A percentile compares a stretch with the other conserved stretches of the same genome.
These are phyloP conservation scores for Typhlichthys subterraneus DNA, from an alignment of 2,797 vertebrate genomes.

Conservation along the genomic window DNA sequence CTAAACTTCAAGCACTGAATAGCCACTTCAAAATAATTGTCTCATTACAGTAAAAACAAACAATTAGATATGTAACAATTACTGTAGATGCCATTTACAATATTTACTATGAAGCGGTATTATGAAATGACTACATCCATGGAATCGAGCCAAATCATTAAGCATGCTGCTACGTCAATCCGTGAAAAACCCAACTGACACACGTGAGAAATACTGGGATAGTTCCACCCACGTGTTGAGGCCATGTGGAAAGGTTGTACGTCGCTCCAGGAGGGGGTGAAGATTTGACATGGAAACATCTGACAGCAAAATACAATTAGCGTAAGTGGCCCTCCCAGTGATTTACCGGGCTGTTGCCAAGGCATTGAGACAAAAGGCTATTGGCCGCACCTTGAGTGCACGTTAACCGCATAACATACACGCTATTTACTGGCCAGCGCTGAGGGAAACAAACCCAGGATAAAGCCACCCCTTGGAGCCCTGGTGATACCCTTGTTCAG, in stretches of 20 bases:
- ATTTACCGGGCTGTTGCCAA: constrained; percentile 63
- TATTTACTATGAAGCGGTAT: too few relatives aligned
- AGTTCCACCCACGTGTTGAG: constrained; percentile 7
- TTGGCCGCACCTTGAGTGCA: constrained; percentile 42
- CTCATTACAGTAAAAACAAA: too few relatives aligned
- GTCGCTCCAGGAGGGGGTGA: constrained; percentile 32
- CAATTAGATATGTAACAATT: too few relatives aligned
- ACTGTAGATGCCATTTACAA: too few relatives aligned
- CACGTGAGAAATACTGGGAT: not conserved
- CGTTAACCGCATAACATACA: constrained; percentile 47
- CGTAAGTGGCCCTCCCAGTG: constrained; percentile 52
- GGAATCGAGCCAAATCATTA: not conserved
- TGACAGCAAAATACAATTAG: constrained; percentile 67
- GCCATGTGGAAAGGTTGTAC: constrained; percentile 33
- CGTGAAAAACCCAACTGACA: constrained; percentile 3
- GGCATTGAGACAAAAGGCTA: constrained; percentile 48
- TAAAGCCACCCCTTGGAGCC: constrained; percentile 12
- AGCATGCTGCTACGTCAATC: not conserved
- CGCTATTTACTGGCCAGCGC: constrained; percentile 33
- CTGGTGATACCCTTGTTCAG: constrained; percentile 14
- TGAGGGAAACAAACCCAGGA: constrained; percentile 29
- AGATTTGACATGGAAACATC: constrained; percentile 36
- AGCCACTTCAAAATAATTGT: too few relatives aligned
- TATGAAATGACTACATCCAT: too few relatives aligned
- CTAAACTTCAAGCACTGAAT: too few relatives aligned